phyloP scores from a whole-genome alignment of 2,113 vertebrate genomes.

The Festucalex cinctus region DNA sequence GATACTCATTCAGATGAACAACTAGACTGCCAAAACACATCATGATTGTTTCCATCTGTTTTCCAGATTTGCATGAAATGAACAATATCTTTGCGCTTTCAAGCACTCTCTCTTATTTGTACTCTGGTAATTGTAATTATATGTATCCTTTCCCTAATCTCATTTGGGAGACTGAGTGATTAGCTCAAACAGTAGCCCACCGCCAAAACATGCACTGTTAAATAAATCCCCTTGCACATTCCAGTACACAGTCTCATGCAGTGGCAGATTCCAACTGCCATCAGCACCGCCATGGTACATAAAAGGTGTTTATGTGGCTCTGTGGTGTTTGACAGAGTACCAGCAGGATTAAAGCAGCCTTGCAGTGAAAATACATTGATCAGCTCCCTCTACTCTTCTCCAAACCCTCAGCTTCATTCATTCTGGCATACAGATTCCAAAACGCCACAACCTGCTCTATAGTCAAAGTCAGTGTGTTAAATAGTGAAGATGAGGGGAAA shows the following conservation, averaged over 20 bases:
- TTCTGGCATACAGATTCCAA: conserved; percentile 28
- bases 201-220: conserved; percentile 28
- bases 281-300: conserved; percentile 44
- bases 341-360: conserved; percentile 64
- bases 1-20: no score
- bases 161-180: not conserved
- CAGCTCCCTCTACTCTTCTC: conserved; percentile 50
- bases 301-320: conserved; percentile 59
- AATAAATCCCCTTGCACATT: conserved; percentile 42
- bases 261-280: conserved; percentile 34
- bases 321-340: conserved; percentile 59
- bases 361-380: conserved; percentile 69
- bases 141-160: not conserved
- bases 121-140: no score
- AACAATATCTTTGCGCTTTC: no score
- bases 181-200: conserved; percentile 17
- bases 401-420: conserved; percentile 39
- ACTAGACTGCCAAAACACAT: no score
- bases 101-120: no score
- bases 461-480: conserved; percentile 21
- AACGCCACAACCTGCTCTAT: conserved; percentile 34
- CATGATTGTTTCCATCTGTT: no score
- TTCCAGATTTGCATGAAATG: no score
- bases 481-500: conserved; percentile 18
- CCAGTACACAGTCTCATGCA: conserved; percentile 5